Percentiles rank a stretch among this genome's conserved stretches.
These are phyloP conservation scores for Phylloscopus trochilus DNA, from an alignment of 2,113 vertebrate species.

Conservation along the genomic window DNA sequence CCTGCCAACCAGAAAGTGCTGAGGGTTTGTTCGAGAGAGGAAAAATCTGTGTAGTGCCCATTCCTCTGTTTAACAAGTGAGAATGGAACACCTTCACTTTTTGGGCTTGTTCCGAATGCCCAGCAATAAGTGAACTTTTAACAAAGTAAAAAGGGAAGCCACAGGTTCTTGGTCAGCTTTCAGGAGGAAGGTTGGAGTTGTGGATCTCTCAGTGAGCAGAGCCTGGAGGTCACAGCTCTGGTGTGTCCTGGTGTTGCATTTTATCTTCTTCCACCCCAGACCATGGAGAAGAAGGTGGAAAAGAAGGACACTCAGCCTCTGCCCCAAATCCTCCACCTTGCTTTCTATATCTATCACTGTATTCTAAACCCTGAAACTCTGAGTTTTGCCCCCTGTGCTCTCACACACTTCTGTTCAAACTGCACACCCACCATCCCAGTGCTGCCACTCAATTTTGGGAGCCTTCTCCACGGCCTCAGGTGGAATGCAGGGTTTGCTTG, in stretches of 20 bases:
- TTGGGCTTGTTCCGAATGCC: not conserved
- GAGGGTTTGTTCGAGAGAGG: not conserved
- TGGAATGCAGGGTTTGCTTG: no score
- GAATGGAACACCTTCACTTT: not conserved
- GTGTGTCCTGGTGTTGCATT: not conserved
- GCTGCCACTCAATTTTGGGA: no score
- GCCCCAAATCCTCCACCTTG: no score
- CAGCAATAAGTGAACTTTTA: not conserved
- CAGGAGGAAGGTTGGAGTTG: not conserved
- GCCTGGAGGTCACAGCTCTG: rapidly evolving
- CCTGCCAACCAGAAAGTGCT: not conserved
- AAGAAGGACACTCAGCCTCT: no score
- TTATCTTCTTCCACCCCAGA: no score
- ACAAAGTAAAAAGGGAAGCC: not conserved
- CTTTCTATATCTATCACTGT: no score
- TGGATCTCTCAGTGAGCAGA: not conserved
- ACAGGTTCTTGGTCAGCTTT: not conserved
- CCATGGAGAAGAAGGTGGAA: no score
- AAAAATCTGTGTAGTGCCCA: rapidly evolving
- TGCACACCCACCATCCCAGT: no score
- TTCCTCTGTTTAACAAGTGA: not conserved
- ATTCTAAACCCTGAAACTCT: no score
- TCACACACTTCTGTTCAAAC: no score
- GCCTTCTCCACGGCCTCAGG: no score
- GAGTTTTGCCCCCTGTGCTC: no score